Conservation (phyloP, 2,113 vertebrate genomes). For the Archilochus colubris region DNA sequence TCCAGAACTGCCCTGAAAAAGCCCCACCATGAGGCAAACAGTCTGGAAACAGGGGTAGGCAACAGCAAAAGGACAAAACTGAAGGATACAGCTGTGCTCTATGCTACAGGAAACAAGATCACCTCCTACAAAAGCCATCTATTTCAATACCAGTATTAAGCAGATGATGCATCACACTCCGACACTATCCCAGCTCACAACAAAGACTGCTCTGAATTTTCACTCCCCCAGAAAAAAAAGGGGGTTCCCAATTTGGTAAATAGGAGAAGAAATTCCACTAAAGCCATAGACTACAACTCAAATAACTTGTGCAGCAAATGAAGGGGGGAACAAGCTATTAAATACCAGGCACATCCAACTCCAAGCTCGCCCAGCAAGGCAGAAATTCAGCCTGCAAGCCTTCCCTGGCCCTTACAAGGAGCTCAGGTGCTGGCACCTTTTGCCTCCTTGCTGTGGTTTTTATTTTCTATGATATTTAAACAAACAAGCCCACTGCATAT, state of each 20-base stretch:
- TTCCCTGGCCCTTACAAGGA: not conserved
- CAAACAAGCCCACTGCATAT: conserved; percentile 56
- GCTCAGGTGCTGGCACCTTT: conserved; percentile 25
- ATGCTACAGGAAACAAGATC: accelerated
- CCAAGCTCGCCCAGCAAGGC: not conserved
- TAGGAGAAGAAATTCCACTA: not conserved
- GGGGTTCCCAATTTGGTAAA: not conserved
- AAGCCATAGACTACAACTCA: not conserved
- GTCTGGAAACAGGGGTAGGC: accelerated
- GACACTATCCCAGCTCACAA: accelerated
- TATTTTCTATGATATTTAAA: not conserved
- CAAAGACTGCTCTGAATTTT: not conserved
- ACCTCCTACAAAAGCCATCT: not conserved
- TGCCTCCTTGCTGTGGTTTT: not conserved
- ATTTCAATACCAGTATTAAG: not conserved
- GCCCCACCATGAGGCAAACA: accelerated
- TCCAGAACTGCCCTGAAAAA: not conserved
- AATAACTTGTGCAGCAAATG: conserved; percentile 1
- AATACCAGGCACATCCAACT: not conserved
- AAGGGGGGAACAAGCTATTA: not conserved
- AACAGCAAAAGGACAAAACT: not conserved
- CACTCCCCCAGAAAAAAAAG: not conserved
- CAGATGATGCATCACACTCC: too few species aligned
- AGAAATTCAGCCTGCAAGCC: not conserved
- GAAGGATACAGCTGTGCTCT: accelerated